phyloP scores from a whole-genome alignment of 2,888 invertebrate species.

The Melangyna quadrimaculata region DNA sequence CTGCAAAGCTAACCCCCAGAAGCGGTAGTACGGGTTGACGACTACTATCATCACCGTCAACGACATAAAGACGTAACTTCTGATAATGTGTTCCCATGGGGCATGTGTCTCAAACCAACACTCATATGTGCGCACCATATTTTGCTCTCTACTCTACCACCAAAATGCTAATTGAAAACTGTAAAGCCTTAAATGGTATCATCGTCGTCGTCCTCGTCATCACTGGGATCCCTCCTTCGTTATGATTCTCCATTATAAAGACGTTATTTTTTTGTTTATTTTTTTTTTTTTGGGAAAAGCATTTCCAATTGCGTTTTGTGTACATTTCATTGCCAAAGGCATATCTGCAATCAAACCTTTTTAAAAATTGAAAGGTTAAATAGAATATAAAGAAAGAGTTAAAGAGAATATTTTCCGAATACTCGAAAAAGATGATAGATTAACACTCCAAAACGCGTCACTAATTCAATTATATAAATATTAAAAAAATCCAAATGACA shows the following conservation, averaged over 20 bases:
- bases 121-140: not conserved
- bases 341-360: not conserved
- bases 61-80: slow-evolving; percentile 39
- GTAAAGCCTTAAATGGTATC: slow-evolving; percentile 20
- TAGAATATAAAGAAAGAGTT: too few species aligned
- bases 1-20: slow-evolving; percentile 33
- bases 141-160: not conserved
- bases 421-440: too few species aligned
- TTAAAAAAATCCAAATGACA: too few species aligned
- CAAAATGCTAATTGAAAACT: slow-evolving; percentile 48
- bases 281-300: not conserved
- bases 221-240: not conserved
- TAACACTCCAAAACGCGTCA: too few species aligned
- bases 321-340: slow-evolving; percentile 8
- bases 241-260: slow-evolving; percentile 40
- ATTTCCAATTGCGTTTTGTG: slow-evolving; percentile 50
- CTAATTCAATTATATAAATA: too few species aligned
- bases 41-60: slow-evolving; percentile 11
- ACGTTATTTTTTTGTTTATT: slow-evolving; percentile 28
- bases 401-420: too few species aligned
- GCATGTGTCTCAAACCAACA: slow-evolving; percentile 13
- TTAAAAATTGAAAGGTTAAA: too few species aligned
- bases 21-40: not conserved
- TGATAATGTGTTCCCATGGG: not conserved
- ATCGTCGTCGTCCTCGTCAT: not conserved